Conservation (phyloP, 1,140 invertebrate species). For the Ceratitis capitata region DNA sequence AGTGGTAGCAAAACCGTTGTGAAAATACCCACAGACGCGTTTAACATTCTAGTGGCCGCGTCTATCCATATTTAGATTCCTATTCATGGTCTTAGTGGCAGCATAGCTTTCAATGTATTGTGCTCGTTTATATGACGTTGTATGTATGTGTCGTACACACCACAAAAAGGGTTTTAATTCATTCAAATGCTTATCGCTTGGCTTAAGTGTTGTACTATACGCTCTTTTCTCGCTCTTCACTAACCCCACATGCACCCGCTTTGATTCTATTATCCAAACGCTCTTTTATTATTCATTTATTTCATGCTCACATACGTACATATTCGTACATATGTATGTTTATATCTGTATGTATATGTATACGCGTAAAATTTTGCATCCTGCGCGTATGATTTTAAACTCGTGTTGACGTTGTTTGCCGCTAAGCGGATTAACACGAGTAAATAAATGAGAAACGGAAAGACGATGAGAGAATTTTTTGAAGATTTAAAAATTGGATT, state of each 20-base stretch:
- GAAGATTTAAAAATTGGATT: conserved; percentile 19
- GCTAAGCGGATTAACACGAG: conserved; percentile 32
- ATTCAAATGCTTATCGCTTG: conserved; percentile 29
- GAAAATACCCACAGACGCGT: too few relatives aligned
- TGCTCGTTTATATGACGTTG: too few relatives aligned
- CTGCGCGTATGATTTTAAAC: not conserved
- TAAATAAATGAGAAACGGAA: conserved; percentile 25
- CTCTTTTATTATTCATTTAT: not conserved
- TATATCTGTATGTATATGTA: not conserved
- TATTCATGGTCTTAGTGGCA: not conserved
- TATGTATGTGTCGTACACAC: not conserved
- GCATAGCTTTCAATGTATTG: too few relatives aligned
- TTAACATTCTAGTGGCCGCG: not conserved
- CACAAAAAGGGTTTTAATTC: not conserved
- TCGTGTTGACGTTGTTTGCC: conserved; percentile 31
- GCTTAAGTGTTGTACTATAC: conserved; percentile 14
- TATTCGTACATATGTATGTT: not conserved
- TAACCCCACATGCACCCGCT: not conserved
- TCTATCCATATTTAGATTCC: not conserved
- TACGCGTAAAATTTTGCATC: not conserved
- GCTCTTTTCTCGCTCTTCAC: conserved; percentile 14
- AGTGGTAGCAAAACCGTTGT: too few relatives aligned
- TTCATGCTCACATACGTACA: not conserved
- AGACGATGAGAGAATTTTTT: not conserved
- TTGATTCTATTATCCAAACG: not conserved